Conservation (phyloP, 2,888 invertebrate species). For the Allacma fusca region DNA sequence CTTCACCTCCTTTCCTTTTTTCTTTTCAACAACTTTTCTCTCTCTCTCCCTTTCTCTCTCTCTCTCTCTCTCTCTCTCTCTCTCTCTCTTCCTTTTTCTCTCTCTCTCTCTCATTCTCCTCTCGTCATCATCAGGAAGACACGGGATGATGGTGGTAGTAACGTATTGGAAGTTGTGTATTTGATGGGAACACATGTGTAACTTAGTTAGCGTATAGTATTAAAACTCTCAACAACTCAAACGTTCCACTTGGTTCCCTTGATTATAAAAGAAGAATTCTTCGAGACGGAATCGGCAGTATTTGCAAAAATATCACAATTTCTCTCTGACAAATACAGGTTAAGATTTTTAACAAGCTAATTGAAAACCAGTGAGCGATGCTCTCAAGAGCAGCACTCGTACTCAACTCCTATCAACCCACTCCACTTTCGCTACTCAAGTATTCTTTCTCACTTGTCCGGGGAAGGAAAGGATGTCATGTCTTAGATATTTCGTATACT, state of each 20-base stretch:
- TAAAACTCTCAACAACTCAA: no score
- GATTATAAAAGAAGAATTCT: no score
- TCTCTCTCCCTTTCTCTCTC: not conserved
- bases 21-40: not conserved
- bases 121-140: no score
- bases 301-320: conserved; percentile 16
- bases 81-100: not conserved
- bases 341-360: conserved; percentile 5
- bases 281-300: not conserved
- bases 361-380: not conserved
- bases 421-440: not conserved
- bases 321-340: conserved; percentile 12
- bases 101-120: no score
- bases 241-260: no score
- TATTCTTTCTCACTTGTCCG: conserved; percentile 3
- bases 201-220: no score
- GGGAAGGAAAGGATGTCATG: not conserved
- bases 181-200: no score
- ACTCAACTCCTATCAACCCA: not conserved
- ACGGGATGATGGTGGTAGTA: no score
- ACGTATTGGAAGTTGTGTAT: no score
- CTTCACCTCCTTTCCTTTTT: conserved; percentile 6
- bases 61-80: no score
- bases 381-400: not conserved
- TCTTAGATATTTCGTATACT: not conserved